These are phyloP conservation scores for Lasiurus borealis DNA, from an alignment of 2,113 vertebrate genomes.

Conservation along the genomic window DNA sequence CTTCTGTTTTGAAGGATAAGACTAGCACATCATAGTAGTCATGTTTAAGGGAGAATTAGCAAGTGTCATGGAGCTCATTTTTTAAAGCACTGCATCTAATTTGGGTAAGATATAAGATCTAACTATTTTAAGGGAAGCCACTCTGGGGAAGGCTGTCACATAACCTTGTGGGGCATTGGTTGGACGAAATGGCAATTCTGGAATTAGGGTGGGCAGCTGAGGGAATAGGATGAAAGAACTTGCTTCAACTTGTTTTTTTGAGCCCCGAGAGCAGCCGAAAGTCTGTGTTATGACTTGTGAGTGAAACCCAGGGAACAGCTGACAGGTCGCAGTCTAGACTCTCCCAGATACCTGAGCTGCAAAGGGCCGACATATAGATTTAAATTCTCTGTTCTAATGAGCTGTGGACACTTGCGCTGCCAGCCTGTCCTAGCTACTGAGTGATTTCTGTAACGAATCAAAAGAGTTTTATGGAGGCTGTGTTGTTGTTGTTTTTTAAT, in stretches of 20 bases:
- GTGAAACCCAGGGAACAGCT: neutral
- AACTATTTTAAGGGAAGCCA: neutral
- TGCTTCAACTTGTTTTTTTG: neutral
- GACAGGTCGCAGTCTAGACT: neutral
- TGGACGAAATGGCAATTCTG: neutral
- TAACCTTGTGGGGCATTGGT: neutral
- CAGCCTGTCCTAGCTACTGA: neutral
- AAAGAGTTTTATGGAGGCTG: constrained; percentile 27
- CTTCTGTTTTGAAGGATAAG: neutral
- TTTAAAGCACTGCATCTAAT: neutral
- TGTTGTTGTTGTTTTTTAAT: too few species aligned
- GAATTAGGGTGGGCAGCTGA: neutral
- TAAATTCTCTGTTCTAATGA: constrained; percentile 54
- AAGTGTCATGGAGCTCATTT: neutral
- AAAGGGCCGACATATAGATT: neutral
- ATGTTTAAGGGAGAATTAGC: neutral
- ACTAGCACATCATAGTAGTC: neutral
- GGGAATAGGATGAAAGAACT: neutral
- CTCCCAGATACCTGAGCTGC: constrained; percentile 9
- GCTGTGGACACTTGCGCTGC: neutral
- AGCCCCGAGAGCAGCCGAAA: neutral
- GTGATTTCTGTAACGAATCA: neutral
- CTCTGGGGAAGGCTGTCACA: neutral
- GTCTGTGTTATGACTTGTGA: accelerated
- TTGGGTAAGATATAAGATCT: constrained; percentile 2